Evolutionary conservation across 2,888 invertebrate genomes (phyloP), one percentile per base, ranked within the genome.

Genomic region (Plutella xylostella): DNA sequence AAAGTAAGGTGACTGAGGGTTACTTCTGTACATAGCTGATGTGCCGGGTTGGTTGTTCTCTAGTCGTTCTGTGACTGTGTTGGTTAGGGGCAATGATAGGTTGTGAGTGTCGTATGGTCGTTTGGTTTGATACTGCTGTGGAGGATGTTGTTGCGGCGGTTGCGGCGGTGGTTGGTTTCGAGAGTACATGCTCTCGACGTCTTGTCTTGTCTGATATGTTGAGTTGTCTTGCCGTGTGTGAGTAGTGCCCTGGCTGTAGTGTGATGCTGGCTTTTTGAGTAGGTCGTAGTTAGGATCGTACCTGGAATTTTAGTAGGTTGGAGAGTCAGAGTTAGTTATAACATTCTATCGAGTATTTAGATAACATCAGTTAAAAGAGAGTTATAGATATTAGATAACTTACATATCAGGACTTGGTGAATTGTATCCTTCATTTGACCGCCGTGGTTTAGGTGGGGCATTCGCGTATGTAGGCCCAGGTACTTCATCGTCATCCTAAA

Each of bases 391-490:
- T n/a, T n/a, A n/a, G n/a, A n/a, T n/a, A n/a, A 58, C 82, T 72
- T 69, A 87, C 75, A 87, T 86, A 54, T 91, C 91, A 31, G 90
- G 90, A 57, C 91, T 90, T 0, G 91, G 90, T 4, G 92, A 91
- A 38, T 90, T 90, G 56, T 91, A 92, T 30, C 90, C 89, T 59
- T 92, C 92, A 51, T 90, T 92, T 28, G 92, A 87, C 44, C 94
- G 86, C 61, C 93, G 84, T 0, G 95, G 94, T 65, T 95, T 95
- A 0, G 95, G 94, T 11, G 94, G 94, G 3, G 95, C 94, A 72
- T 95, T 95, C 1, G 93, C 94, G 63, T 96, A 96, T 1, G 94
- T 86, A 0, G 94, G 93, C 48, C 68, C 68, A 4, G 66, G 76
- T 48, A 71, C 65, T 49, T 80, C 80, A 51, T 80, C 80, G 9